Percentiles rank a stretch among this genome's conserved stretches.
Conservation (phyloP, 1,140 invertebrate genomes). For the Rhyacophila brunnea region DNA sequence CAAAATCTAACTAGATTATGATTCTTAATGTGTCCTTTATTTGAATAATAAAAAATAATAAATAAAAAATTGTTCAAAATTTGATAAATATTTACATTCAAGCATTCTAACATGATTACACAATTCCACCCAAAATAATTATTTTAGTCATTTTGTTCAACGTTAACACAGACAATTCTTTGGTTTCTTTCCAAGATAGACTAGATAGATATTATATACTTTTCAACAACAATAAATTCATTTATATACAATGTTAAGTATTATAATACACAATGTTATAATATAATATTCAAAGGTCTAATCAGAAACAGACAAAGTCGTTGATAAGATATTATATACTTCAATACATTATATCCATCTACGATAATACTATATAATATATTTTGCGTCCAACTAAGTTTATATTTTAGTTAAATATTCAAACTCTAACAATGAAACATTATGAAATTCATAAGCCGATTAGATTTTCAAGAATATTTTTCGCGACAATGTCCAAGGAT, state of each 20-base stretch:
- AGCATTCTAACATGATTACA: background rate
- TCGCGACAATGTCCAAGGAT: too few species aligned
- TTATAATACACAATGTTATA: background rate
- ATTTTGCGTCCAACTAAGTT: background rate
- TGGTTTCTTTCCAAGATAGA: slow-evolving; percentile 10
- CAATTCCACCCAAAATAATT: background rate
- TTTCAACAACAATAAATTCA: slow-evolving; percentile 8
- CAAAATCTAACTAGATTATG: background rate
- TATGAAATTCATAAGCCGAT: background rate
- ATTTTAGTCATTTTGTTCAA: background rate
- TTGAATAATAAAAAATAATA: background rate
- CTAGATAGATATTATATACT: background rate
- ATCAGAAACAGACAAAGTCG: slow-evolving; percentile 1
- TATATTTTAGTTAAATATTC: background rate
- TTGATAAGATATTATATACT: slow-evolving; percentile 4
- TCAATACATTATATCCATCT: slow-evolving; percentile 3
- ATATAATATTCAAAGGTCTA: background rate
- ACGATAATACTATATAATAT: slow-evolving; percentile 1
- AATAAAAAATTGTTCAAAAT: background rate
- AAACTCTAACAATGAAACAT: background rate
- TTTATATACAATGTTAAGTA: slow-evolving; percentile 9
- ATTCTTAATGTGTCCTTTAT: too few species aligned
- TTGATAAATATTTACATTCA: background rate
- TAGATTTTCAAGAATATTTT: too few species aligned
- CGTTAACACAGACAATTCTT: slow-evolving; percentile 5